Percentiles rank a stretch among this genome's conserved stretches.
Conservation (phyloP, 2,113 vertebrate genomes). For the Egretta garzetta region DNA sequence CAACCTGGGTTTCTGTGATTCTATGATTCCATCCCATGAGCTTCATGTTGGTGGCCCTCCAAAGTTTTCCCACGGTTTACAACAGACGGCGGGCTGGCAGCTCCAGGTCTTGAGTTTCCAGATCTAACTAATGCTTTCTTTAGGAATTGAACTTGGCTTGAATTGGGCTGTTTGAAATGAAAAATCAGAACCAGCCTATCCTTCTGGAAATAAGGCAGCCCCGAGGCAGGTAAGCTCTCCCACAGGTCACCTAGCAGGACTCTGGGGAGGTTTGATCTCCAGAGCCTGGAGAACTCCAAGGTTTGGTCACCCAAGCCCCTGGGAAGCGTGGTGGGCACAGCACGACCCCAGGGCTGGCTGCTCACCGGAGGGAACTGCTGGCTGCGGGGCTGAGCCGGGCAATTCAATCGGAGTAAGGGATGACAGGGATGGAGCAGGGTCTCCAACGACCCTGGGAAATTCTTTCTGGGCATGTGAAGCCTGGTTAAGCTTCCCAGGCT, state of each 20-base stretch:
- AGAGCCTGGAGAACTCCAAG: neutral
- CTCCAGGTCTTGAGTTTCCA: neutral
- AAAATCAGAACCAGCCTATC: neutral
- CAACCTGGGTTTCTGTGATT: too few relatives aligned
- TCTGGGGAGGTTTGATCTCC: neutral
- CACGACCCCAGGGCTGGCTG: neutral
- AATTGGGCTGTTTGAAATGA: neutral
- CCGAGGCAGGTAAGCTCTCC: rapidly evolving
- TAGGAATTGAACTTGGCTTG: neutral
- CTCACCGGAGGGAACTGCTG: neutral
- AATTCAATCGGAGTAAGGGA: neutral
- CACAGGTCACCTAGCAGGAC: neutral
- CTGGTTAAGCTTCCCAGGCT: neutral
- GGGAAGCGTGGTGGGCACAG: neutral
- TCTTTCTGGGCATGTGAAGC: neutral
- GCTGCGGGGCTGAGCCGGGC: neutral
- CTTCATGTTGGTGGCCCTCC: neutral
- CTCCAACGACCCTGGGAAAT: neutral
- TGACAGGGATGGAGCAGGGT: neutral
- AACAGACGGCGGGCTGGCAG: neutral
- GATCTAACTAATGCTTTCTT: neutral
- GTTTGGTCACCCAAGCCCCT: neutral
- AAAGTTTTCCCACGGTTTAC: neutral
- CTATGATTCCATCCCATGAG: neutral
- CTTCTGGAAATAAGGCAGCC: neutral